Evolutionary conservation across 2,113 vertebrate genomes (phyloP).

Genomic region (Cygnus buccinator): DNA sequence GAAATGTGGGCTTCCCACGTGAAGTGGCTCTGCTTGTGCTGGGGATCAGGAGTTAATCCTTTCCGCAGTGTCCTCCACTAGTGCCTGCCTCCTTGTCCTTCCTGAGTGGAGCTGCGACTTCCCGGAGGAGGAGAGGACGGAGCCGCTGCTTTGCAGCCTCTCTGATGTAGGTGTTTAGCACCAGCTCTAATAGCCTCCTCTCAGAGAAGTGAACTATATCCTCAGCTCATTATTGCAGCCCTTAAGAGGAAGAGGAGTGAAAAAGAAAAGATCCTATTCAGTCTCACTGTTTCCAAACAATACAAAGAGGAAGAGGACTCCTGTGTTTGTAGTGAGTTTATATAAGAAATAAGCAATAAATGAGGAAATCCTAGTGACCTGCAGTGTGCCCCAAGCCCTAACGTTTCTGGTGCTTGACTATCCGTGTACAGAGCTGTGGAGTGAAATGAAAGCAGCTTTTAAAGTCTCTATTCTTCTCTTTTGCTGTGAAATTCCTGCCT

Average conservation of each 20-base stretch:
- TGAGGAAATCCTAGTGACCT: constrained; percentile 66
- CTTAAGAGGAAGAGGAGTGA: constrained; percentile 53
- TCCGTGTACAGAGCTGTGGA: background rate
- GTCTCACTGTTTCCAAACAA: constrained; percentile 56
- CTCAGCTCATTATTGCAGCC: constrained; percentile 56
- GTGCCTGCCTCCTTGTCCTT: background rate
- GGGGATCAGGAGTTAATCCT: background rate
- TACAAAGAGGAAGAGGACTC: constrained; percentile 62
- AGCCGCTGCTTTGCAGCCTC: background rate
- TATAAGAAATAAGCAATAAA: constrained; percentile 62
- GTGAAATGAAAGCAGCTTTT: constrained; percentile 65
- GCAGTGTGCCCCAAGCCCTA: constrained; percentile 7
- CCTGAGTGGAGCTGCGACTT: background rate
- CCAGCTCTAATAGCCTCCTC: constrained; percentile 65
- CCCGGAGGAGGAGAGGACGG: constrained; percentile 43
- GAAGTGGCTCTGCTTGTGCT: accelerated
- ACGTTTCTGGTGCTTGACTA: constrained; percentile 40
- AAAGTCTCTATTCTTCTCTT: constrained; percentile 51
- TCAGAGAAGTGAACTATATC: constrained; percentile 52
- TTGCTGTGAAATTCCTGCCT: constrained; percentile 50
- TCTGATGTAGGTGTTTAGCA: constrained; percentile 67
- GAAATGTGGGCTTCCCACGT: accelerated
- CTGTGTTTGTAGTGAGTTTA: constrained; percentile 52
- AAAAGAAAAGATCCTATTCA: constrained; percentile 36
- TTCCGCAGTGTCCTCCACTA: background rate